These are phyloP conservation scores for Temnothorax unifasciatus DNA, from an alignment of 2,888 invertebrate genomes.

Conservation along the genomic window DNA sequence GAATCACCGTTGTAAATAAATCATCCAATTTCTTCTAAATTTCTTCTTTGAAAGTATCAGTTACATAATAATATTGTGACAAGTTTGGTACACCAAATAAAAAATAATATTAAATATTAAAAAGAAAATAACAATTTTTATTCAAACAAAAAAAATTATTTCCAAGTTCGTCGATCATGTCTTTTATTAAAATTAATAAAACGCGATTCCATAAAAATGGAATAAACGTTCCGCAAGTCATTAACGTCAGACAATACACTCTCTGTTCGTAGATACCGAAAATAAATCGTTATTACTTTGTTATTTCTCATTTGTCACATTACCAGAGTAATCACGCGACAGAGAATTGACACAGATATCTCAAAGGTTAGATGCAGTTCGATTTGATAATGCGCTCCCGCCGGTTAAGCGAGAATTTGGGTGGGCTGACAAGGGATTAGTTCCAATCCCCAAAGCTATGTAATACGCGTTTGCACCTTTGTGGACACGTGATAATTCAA, in stretches of 20 bases:
- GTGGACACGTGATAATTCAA: slow-evolving; percentile 31
- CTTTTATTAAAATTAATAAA: neutral
- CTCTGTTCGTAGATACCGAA: too few relatives aligned
- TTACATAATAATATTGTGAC: neutral
- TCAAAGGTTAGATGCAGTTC: neutral
- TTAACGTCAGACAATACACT: neutral
- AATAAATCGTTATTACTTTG: neutral
- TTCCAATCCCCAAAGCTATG: slow-evolving; percentile 12
- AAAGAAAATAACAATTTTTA: neutral
- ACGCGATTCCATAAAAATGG: neutral
- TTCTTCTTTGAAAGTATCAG: neutral
- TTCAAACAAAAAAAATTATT: neutral
- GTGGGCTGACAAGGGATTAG: slow-evolving; percentile 16
- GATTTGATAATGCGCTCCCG: slow-evolving; percentile 6
- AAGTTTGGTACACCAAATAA: neutral
- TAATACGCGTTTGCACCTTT: slow-evolving; percentile 28
- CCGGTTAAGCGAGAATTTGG: neutral
- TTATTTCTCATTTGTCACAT: slow-evolving; percentile 8
- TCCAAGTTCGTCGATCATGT: neutral
- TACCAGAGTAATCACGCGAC: neutral
- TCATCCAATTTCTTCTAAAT: neutral
- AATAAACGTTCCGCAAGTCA: neutral
- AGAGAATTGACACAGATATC: slow-evolving; percentile 11
- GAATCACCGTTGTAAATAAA: neutral
- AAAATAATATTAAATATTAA: neutral